A percentile compares a stretch with the other conserved stretches of the same genome.
These are phyloP conservation scores for Hermodice carunculata DNA, from an alignment of 2,888 invertebrate species.

Conservation along the genomic window DNA sequence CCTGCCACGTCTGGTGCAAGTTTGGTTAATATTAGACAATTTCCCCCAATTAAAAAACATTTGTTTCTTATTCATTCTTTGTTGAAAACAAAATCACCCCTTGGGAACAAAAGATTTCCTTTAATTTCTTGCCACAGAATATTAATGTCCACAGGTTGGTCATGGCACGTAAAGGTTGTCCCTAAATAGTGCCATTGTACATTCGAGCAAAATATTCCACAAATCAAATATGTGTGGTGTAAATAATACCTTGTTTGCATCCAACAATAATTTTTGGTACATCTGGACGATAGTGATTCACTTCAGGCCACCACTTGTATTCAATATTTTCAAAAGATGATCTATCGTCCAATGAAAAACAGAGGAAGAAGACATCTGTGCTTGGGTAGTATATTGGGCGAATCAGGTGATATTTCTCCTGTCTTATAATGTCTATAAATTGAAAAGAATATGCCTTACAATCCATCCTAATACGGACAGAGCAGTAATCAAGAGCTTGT, in stretches of 20 bases:
- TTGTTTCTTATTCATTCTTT: too few species aligned
- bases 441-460: conserved; percentile 49
- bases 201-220: too few species aligned
- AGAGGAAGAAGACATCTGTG: conserved; percentile 74
- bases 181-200: too few species aligned
- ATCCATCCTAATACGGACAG: conserved; percentile 50
- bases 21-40: too few species aligned
- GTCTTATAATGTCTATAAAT: conserved; percentile 65
- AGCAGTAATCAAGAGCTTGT: conserved; percentile 65
- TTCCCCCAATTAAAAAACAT: too few species aligned
- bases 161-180: too few species aligned
- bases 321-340: conserved; percentile 50
- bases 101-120: too few species aligned
- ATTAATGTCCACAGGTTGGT: too few species aligned
- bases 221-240: too few species aligned
- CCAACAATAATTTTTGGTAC: conserved; percentile 51
- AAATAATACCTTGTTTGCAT: conserved; percentile 50
- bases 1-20: too few species aligned
- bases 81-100: too few species aligned
- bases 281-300: conserved; percentile 45
- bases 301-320: conserved; percentile 56
- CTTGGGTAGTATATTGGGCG: conserved; percentile 96
- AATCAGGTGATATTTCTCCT: conserved; percentile 90
- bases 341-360: conserved; percentile 46
- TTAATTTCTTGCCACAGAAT: too few species aligned